Base-by-base conservation (phyloP, 2,888 invertebrate species). In the Malthinus seriepunctatus region DNA sequence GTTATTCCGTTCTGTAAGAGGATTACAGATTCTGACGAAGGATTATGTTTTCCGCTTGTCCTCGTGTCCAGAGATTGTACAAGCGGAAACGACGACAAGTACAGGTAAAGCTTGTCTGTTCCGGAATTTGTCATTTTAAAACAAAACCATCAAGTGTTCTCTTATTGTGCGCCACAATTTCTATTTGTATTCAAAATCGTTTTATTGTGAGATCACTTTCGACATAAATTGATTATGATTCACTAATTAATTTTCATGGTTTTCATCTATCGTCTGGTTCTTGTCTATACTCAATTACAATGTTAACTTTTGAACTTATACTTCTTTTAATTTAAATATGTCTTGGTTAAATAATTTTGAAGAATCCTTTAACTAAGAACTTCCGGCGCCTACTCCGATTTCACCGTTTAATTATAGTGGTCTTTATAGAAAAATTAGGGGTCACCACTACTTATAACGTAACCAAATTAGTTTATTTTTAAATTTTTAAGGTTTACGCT, bases 371-470 rank as follows among this genome's bases (percentile, higher is more conserved):
- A 54, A 62, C 54, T 55, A 51, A 62, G 35, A 44, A 48, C 56
- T 62, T 62, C 62, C 62, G 62, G 58, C 58, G 58, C 62, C 62
- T 58, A 62, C 62, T 59, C 37, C 15, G 23, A 23, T 23, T 23
- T 23, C 23, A 23, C 23, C 23, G 23, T 23, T 23, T 23, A 2
- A 5, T 23, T 23, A 23, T 23, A 23, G 5, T 23, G 23, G 23
- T 23, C 23, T 23, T 23, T 23, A 23, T 23, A 5, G 23, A 23
- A 23, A 23, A 23, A 23, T 23, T 23, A 23, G 23, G 23, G 23
- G 23, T 23, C 23, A 23, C n/a, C 23, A 23, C 23, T 23, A 23
- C 23, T 23, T 23, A 23, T 3, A 23, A 23, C 23, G 23, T 23
- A 23, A 23, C 23, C 23, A 23, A 23, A 23, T 23, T 23, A 23